Evolutionary conservation across 2,797 vertebrate species (phyloP).

Genomic region (Mionectes olivaceus): DNA sequence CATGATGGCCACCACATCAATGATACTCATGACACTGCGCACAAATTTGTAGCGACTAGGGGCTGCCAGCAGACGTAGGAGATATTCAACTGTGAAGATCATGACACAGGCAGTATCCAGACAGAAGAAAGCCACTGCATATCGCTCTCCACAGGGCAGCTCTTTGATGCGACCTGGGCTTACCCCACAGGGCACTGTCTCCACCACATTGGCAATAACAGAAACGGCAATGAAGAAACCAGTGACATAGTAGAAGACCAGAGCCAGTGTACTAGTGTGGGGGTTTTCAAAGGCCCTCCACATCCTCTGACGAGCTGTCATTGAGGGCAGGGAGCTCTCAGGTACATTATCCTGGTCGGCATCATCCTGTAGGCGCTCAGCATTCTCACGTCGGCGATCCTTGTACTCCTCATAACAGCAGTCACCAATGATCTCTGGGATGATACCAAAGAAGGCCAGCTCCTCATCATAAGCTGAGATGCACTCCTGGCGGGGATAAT

Average conservation of each 20-base stretch:
- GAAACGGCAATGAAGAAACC: constrained; percentile 98
- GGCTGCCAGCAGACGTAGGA: constrained; percentile 90
- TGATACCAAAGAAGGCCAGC: constrained; percentile 94
- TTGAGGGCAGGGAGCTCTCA: constrained; percentile 81
- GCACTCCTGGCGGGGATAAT: constrained; percentile 95
- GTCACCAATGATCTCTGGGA: constrained; percentile 95
- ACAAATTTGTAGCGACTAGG: constrained; percentile 93
- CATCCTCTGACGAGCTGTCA: constrained; percentile 88
- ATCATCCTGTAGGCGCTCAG: constrained; percentile 92
- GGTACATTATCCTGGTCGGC: constrained; percentile 82
- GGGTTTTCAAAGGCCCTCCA: constrained; percentile 98
- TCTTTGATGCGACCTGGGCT: constrained; percentile 79
- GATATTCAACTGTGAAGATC: constrained; percentile 97
- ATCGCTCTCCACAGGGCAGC: constrained; percentile 91
- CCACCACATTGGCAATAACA: constrained; percentile 94
- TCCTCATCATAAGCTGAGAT: constrained; percentile 96
- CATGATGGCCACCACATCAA: constrained; percentile 98
- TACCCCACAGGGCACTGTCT: constrained; percentile 92
- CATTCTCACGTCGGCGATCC: constrained; percentile 93
- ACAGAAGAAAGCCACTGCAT: constrained; percentile 95
- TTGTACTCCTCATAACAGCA: constrained; percentile 99
- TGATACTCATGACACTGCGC: constrained; percentile 95
- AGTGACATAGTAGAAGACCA: constrained; percentile 98
- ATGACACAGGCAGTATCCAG: constrained; percentile 97
- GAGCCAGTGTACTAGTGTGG: constrained; percentile 93